Evolutionary conservation across 2,888 invertebrate genomes (phyloP), one percentile per base, ranked within the genome.

Genomic region (Agrotis clavis): DNA sequence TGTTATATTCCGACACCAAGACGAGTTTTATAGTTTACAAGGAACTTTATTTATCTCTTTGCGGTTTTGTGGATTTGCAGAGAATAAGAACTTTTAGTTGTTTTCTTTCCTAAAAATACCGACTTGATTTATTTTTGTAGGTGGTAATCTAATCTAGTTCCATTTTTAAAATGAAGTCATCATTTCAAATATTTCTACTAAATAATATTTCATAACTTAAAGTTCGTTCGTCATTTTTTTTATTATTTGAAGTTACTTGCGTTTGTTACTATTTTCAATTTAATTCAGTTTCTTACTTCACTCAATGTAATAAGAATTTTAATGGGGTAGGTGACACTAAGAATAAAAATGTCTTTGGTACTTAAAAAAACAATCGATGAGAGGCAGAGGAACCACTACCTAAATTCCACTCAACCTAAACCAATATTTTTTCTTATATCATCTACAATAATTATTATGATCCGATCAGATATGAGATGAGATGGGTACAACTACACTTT

Each of bases 381-480:
- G 1, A 45, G 30, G 47, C 51, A 47, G 18, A 61, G 1, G n/a
- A 76, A 57, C 25, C 41, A 41, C 61, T 50, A 73, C 65, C 56
- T 67, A 61, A 67, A 77, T 61, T 74, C 74, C 56, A 62, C 47
- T 68, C 41, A 47, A 35, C 63, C 50, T 51, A 60, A 63, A 61
- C 47, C 47, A 63, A 64, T 71, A 61, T 48, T 77, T 73, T 73
- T 62, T 65, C 57, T 74, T 72, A n/a, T 62, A 68, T 65, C 67
- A 71, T 68, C 68, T 76, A 67, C 69, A 66, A 76, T 84, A 80
- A 87, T 86, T 82, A 88, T 88, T 82, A 82, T 81, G 82, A 90
- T 88, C 82, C 82, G 89, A 91, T 90, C 88, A 90, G 87, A 89
- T 91, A 90, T 87, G 86, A 85, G 86, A 79, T 84, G 72, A 79